These are phyloP conservation scores for Malaclemys terrapin DNA, from an alignment of 2,113 vertebrate genomes.

Conservation along the genomic window DNA sequence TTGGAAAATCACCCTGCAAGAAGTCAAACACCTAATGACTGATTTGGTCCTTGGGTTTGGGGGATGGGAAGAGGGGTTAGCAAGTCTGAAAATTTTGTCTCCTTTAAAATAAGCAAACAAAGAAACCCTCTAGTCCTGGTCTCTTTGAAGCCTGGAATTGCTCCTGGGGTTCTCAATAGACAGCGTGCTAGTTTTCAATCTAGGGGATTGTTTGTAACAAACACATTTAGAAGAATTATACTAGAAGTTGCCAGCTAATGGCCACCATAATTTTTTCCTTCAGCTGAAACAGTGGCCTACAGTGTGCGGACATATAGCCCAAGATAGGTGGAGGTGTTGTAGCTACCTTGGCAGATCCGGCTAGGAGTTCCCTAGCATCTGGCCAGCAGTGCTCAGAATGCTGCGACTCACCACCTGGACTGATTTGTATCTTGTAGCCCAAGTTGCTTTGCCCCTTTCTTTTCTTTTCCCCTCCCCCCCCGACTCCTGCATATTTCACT, in stretches of 20 bases:
- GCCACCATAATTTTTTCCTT: neutral
- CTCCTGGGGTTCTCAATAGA: neutral
- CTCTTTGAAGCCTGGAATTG: fast-evolving
- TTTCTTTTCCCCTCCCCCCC: fast-evolving
- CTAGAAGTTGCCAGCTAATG: neutral
- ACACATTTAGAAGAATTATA: slow-evolving; percentile 17
- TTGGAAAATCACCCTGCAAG: neutral
- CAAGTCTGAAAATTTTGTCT: fast-evolving
- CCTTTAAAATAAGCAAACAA: neutral
- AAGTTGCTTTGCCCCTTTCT: fast-evolving
- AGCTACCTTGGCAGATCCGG: neutral
- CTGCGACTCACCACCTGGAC: neutral
- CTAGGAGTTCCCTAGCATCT: neutral
- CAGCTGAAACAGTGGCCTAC: neutral
- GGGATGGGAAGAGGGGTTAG: neutral
- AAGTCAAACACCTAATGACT: neutral
- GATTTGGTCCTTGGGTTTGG: neutral
- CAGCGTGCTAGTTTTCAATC: neutral
- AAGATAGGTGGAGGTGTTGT: neutral
- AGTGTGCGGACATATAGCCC: neutral
- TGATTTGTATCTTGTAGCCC: neutral
- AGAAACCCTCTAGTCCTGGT: fast-evolving
- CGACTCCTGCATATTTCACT: neutral
- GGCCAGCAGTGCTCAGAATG: neutral
- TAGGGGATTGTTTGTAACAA: neutral